Conservation (phyloP, 2,113 vertebrate species). For the Neolamprologus hecqui region DNA sequence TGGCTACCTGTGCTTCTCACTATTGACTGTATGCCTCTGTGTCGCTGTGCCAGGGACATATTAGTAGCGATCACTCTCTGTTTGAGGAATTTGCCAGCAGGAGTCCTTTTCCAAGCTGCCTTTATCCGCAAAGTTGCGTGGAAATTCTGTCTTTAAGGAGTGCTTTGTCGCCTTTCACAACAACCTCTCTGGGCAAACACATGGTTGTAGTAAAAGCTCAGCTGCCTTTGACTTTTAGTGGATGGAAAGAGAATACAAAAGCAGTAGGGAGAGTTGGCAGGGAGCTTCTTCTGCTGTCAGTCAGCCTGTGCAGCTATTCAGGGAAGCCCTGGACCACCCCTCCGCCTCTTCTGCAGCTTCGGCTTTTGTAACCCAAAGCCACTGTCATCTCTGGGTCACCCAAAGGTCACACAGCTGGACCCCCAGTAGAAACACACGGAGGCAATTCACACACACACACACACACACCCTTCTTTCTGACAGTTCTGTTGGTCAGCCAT, state of each 20-base stretch:
- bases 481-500: not conserved
- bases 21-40: conserved; percentile 26
- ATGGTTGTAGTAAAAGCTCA: conserved; percentile 44
- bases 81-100: conserved; percentile 49
- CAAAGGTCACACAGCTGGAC: conserved; percentile 54
- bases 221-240: conserved; percentile 41
- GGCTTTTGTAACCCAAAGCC: conserved; percentile 52
- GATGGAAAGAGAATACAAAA: conserved; percentile 54
- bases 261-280: conserved; percentile 45
- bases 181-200: conserved; percentile 42
- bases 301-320: conserved; percentile 53
- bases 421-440: conserved; percentile 1
- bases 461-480: not conserved
- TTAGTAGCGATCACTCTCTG: conserved; percentile 41
- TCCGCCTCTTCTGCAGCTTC: not conserved
- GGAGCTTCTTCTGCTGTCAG: conserved; percentile 36
- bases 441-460: not conserved
- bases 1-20: conserved; percentile 43
- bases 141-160: conserved; percentile 50
- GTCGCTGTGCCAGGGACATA: conserved; percentile 29
- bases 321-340: conserved; percentile 6
- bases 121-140: conserved; percentile 20
- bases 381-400: conserved; percentile 59
- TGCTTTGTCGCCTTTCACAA: conserved; percentile 57
- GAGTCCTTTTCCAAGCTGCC: conserved; percentile 28